These are phyloP conservation scores for Epinephelus cyanopodus DNA, from an alignment of 2,113 vertebrate species.

Conservation along the genomic window DNA sequence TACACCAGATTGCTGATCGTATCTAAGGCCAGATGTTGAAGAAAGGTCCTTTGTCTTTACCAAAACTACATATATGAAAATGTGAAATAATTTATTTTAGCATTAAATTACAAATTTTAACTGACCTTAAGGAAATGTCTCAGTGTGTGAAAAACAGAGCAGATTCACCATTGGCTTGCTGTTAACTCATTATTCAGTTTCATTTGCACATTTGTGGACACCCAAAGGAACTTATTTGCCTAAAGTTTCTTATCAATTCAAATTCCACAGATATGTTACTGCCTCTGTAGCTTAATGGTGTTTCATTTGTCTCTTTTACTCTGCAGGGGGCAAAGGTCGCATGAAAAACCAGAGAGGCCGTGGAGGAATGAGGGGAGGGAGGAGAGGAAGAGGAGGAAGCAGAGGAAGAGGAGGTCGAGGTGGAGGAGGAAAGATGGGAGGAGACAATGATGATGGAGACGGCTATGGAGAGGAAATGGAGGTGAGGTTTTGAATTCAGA, in stretches of 20 bases:
- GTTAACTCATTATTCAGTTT: neutral
- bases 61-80: neutral
- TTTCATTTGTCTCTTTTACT: conserved; percentile 13
- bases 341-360: conserved; percentile 89
- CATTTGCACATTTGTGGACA: conserved; percentile 9
- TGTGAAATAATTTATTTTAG: neutral
- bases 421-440: conserved; percentile 80
- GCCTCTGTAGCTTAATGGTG: neutral
- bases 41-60: neutral
- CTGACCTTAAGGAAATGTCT: neutral
- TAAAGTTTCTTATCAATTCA: conserved; percentile 12
- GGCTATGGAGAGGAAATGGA: conserved; percentile 84
- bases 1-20: neutral
- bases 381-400: conserved; percentile 85
- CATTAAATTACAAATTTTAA: neutral
- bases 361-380: conserved; percentile 86
- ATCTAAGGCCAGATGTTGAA: neutral
- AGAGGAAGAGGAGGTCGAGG: conserved; percentile 78
- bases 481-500: conserved; percentile 54
- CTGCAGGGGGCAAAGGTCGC: conserved; percentile 87
- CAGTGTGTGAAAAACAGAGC: neutral
- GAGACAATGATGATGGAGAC: conserved; percentile 88
- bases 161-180: neutral
- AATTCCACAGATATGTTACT: neutral
- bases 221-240: neutral